A percentile compares a stretch with the other conserved stretches of the same genome.
Evolutionary conservation across 2,888 invertebrate species (phyloP).

Genomic region (Ommatoiulus sabulosus): DNA sequence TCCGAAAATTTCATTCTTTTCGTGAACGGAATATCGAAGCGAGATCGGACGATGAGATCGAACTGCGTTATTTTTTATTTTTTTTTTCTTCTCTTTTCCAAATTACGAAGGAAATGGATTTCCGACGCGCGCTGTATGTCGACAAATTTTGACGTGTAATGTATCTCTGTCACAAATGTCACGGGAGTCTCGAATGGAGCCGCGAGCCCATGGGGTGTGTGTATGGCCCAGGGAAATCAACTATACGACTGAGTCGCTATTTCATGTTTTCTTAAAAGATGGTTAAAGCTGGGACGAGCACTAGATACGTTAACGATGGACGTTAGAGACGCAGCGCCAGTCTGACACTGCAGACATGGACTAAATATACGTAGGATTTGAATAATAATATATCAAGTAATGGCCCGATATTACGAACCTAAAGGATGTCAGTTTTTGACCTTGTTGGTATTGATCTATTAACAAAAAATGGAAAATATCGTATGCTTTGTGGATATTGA

Average conservation of each 20-base stretch:
- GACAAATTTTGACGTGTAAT: slow-evolving; percentile 34
- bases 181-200: neutral
- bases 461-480: no score
- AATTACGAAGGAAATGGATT: slow-evolving; percentile 36
- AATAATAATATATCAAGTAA: no score
- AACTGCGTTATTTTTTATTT: no score
- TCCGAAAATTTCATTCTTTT: slow-evolving; percentile 43
- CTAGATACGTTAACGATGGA: neutral
- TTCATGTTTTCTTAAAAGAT: neutral
- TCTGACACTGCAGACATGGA: no score
- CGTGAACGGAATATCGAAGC: slow-evolving; percentile 35
- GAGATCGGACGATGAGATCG: neutral
- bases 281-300: neutral
- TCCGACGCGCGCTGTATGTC: slow-evolving; percentile 14
- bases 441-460: no score
- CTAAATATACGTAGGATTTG: no score
- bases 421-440: no score
- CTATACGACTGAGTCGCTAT: neutral
- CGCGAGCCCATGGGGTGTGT: slow-evolving; percentile 6
- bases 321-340: no score
- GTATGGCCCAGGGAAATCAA: neutral
- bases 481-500: no score
- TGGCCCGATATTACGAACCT: no score
- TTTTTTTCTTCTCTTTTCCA: neutral
- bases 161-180: slow-evolving; percentile 39